Conservation (phyloP, 2,888 invertebrate species). For the Cryptus viduatorius region DNA sequence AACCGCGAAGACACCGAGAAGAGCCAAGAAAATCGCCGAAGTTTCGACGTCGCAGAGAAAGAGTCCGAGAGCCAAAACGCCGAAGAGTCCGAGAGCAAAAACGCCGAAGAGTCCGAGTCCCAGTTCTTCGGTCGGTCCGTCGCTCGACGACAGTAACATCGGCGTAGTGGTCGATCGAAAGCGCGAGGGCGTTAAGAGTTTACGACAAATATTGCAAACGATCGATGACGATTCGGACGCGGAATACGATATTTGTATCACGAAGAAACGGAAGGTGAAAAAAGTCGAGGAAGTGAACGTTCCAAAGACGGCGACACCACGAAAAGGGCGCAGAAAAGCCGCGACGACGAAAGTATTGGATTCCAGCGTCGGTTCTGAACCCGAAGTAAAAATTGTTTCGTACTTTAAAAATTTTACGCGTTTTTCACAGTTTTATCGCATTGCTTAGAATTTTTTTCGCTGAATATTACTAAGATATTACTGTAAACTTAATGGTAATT, state of each 20-base stretch:
- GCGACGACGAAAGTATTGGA: constrained; percentile 39
- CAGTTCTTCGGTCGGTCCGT: constrained; percentile 20
- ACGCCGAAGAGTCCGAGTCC: constrained; percentile 47
- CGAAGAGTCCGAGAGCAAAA: constrained; percentile 52
- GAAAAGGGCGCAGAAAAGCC: constrained; percentile 65
- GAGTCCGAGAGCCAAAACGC: constrained; percentile 65
- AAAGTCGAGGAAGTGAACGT: constrained; percentile 50
- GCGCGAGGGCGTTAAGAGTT: constrained; percentile 75
- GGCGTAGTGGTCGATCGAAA: constrained; percentile 79
- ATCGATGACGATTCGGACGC: constrained; percentile 79
- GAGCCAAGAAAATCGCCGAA: constrained; percentile 50
- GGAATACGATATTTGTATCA: constrained; percentile 80
- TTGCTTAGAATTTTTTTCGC: constrained; percentile 4
- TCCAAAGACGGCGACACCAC: constrained; percentile 38
- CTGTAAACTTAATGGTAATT: constrained; percentile 1
- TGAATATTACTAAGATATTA: not conserved
- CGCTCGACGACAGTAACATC: constrained; percentile 78
- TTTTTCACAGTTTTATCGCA: too few relatives aligned
- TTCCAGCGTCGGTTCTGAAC: constrained; percentile 74
- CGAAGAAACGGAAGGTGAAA: constrained; percentile 73
- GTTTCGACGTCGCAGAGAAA: constrained; percentile 43
- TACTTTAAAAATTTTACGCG: too few relatives aligned
- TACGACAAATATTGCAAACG: constrained; percentile 74
- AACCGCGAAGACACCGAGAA: constrained; percentile 51
- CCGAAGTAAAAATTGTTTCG: constrained; percentile 72